These are phyloP conservation scores for Zygothrica quintamaculata DNA, from an alignment of 2,888 invertebrate species.

Conservation along the genomic window DNA sequence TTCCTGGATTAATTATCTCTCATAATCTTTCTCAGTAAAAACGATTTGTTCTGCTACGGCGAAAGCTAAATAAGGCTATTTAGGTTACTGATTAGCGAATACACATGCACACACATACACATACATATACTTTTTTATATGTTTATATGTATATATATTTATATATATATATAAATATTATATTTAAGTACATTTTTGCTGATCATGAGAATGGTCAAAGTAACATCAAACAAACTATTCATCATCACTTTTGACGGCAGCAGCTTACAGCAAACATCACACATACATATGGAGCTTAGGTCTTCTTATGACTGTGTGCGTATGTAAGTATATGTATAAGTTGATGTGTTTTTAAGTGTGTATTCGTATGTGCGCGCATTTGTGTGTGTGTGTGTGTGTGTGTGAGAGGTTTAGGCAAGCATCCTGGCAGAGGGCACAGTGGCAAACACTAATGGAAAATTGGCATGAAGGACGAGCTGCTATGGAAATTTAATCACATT, in stretches of 20 bases:
- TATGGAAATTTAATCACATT: conserved; percentile 81
- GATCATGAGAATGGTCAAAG: conserved; percentile 76
- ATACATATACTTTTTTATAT: conserved; percentile 5
- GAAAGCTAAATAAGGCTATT: conserved; percentile 23
- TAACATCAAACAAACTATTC: conserved; percentile 81
- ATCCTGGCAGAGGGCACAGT: conserved; percentile 15
- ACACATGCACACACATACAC: background rate
- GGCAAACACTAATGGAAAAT: conserved; percentile 76
- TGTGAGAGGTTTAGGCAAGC: conserved; percentile 25
- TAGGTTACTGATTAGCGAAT: conserved; percentile 1
- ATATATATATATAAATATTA: conserved; percentile 2
- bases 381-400: conserved; percentile 73
- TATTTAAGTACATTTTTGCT: conserved; percentile 59
- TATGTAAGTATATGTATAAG: conserved; percentile 31
- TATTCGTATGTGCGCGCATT: conserved; percentile 28
- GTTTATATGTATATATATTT: conserved; percentile 3
- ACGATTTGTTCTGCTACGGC: conserved; percentile 9
- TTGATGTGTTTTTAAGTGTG: conserved; percentile 75
- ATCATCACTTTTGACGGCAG: conserved; percentile 76
- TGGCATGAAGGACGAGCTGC: conserved; percentile 80
- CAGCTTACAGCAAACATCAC: conserved; percentile 61
- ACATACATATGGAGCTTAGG: conserved; percentile 43
- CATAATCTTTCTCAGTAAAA: conserved; percentile 7
- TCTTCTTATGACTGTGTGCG: conserved; percentile 13
- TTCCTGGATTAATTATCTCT: conserved; percentile 16